Base-by-base conservation (phyloP, 2,113 vertebrate species). In the Myanophis thanlyinensis region DNA sequence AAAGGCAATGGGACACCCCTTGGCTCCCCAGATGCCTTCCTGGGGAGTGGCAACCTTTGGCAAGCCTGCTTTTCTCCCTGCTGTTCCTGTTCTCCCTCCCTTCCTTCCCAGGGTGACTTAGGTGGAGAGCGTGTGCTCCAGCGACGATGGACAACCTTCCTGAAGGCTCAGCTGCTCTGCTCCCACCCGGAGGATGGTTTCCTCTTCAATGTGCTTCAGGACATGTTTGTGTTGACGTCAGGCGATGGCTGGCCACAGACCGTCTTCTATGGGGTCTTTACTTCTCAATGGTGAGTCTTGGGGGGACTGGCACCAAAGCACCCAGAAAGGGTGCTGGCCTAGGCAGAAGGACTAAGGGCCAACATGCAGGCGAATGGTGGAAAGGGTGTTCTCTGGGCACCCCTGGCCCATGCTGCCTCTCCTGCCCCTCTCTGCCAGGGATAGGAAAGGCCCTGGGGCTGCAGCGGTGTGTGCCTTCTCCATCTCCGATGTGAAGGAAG, bases 101-200 rank as follows among this genome's bases (percentile, higher is more conserved):
- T 25, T 51, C n/a, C 47, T 27, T 91, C 94, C 9, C 98, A 99
- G 99, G 99, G 98, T 0, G 99, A 99, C 89, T 95, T 98, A 91
- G 99, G 99, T 0, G 99, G 99, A 0, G 99, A 99, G 96, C 98
- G 99, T 0, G 99, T 99, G 23, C 97, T 99, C 93, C 99, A 99
- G 98, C 98, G 99, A 97, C 99, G 99, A 44, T 99, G 99, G 99
- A 99, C 99, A 0, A 99, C 99, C 1, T 99, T 99, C 96, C 97
- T 99, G 87, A 99, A 99, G 96, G 99, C 99, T 0, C 99, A 99
- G 94, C 98, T 99, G 85, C 95, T 99, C 85, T 99, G 99, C 95
- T 98, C 98, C 0, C 97, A 98, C 91, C 98, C 98, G 0, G 98
- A 98, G 1, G 99, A 99, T 0, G 98, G 99, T 30, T 99, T 99